Base-by-base conservation (phyloP, 35 echinoderm and acorn worm genomes). In the Diadema setosum region DNA sequence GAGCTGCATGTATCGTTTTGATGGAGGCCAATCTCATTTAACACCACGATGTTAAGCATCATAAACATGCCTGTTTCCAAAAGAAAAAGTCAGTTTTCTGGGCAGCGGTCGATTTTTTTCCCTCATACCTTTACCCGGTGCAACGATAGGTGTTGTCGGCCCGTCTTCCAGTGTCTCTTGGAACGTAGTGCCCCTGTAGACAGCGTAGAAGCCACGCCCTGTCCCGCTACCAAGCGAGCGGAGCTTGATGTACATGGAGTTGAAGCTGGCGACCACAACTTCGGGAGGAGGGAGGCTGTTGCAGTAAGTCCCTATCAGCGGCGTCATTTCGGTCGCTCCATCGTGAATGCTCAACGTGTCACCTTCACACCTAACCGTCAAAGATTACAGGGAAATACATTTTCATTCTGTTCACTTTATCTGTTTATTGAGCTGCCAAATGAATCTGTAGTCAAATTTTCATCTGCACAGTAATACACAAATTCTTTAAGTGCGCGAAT, bases 191-290 rank as follows among this genome's bases (percentile, higher is more conserved):
- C 89, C 80, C 20, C 33, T 83, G 36, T 97, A 97, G 42, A 89
- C 91, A 23, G 87, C 89, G 20, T 88, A 90, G 60, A 97, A 93
- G 25, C 91, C 91, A n/a, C 84, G 75, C 24, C 91, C 95, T 18
- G 41, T 81, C n/a, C 80, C 57, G 42, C 76, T 83, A 24, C 75
- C 70, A 46, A 90, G 87, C 17, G 87, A 86, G 16, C 85, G 75
- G 39, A 97, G 93, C 15, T 59, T 70, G 29, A 97, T 24, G 12
- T 37, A 34, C 60, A 94, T 57, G 61, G 84, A 74, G 74, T 97
- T 97, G 81, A 93, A 97, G 49, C 95, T 97, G 15, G 91, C 90
- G 21, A 57, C 31, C n/a, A 90, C 74, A 30, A 88, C 75, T 23
- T 87, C 85, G 18, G 80, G 87, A 46, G 91, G 87, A 42, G 76